These are phyloP conservation scores for Cossypha niveicapilla DNA, from an alignment of 2,797 vertebrate genomes.

Conservation along the genomic window DNA sequence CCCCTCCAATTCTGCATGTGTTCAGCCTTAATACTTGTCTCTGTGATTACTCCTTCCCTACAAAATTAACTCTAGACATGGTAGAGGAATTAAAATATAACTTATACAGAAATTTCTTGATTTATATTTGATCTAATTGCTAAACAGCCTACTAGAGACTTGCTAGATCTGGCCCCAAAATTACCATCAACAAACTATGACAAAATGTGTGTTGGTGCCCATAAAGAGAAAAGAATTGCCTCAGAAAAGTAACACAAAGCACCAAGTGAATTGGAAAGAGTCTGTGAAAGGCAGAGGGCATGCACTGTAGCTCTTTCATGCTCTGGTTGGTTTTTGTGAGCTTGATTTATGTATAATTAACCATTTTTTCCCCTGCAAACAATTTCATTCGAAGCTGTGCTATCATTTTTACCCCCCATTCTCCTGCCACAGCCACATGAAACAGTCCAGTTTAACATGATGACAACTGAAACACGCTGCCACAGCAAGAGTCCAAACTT, in stretches of 20 bases:
- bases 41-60: neutral
- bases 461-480: neutral
- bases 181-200: conserved; percentile 26
- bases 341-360: conserved; percentile 59
- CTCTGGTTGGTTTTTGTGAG: conserved; percentile 56
- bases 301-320: conserved; percentile 52
- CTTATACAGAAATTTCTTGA: neutral
- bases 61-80: neutral
- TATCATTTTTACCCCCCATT: neutral
- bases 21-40: neutral
- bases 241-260: conserved; percentile 54
- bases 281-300: conserved; percentile 53
- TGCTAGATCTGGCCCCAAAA: neutral
- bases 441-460: neutral
- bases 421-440: neutral
- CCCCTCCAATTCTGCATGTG: neutral
- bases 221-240: conserved; percentile 29
- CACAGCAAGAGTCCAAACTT: neutral
- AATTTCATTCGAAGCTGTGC: neutral
- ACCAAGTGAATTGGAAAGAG: conserved; percentile 55
- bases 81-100: neutral
- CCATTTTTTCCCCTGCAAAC: conserved; percentile 37
- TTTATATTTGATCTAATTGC: neutral
- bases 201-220: conserved; percentile 1
- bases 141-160: neutral